phyloP scores from a whole-genome alignment of 1,140 invertebrate genomes.

The Caerostris darwini region DNA sequence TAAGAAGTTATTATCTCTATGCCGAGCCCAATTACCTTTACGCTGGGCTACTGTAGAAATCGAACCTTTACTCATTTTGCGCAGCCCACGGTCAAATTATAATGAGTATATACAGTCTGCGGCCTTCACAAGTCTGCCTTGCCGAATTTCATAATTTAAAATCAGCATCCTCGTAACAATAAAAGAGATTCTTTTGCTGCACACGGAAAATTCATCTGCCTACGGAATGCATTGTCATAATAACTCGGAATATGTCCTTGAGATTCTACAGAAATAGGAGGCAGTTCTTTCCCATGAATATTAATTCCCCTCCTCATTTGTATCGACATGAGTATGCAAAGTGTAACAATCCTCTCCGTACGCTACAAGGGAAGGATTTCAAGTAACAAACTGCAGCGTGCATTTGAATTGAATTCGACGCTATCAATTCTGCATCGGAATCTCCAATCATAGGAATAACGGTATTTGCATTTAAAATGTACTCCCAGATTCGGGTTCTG shows the following conservation, averaged over 20 bases:
- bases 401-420: conserved; percentile 15
- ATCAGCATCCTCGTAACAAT: too few species aligned
- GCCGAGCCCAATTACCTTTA: too few species aligned
- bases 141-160: too few species aligned
- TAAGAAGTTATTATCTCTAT: too few species aligned
- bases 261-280: neutral
- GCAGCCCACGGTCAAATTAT: too few species aligned
- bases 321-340: conserved; percentile 14
- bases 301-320: neutral
- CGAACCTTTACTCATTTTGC: too few species aligned
- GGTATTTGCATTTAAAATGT: conserved; percentile 58
- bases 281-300: conserved; percentile 34
- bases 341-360: neutral
- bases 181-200: too few species aligned
- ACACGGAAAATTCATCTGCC: neutral
- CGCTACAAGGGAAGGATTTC: neutral
- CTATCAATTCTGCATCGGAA: conserved; percentile 15
- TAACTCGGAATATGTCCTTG: neutral
- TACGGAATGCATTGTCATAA: neutral
- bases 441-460: conserved; percentile 31
- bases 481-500: neutral
- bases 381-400: neutral
- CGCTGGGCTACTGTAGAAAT: too few species aligned
- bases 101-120: too few species aligned
- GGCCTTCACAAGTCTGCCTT: too few species aligned